Evolutionary conservation across 2,888 invertebrate genomes (phyloP), one percentile per base, ranked within the genome.

Genomic region (Itoplectis maculator): DNA sequence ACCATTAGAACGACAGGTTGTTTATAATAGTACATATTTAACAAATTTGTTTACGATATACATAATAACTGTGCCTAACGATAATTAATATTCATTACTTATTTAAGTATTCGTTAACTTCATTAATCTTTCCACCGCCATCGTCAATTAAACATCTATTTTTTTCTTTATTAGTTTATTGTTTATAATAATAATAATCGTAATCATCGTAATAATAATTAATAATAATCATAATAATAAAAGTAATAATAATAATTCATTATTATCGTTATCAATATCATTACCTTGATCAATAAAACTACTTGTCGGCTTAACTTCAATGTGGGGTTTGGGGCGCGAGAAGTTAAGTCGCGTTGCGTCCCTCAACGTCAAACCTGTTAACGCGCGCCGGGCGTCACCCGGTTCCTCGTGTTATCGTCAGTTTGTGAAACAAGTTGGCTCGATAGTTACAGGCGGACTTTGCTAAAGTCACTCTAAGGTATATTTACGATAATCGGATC

Each of bases 21-120:
- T 66, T 68, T 82, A 79, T 88, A 86, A 85, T 89, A 88, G 84
- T 90, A 91, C 89, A 91, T 91, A 89, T 90, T 91, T 90, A 91
- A 91, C 91, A 91, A 91, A 91, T 83, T 82, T 61, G 2, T 85
- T 79, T 80, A 86, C 87, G 88, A 87, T 89, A 88, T 90, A 88
- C 86, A 87, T 88, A 87, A 68, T 81, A 81, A 82, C 78, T 84
- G 85, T 88, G 86, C 88, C 89, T 90, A 90, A 89, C 88, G 86
- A 81, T 88, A 87, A 79, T 88, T 88, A 87, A 87, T 82, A 82
- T 82, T 88, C 84, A 84, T 88, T 88, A 88, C 82, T 88, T 75
- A 76, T 70, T 29, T 72, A 69, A 79, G 49, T 79, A 75, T 79
- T 81, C 68, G 70, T 83, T 70, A 82, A 66, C 79, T 74, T 79